Evolutionary conservation across 2,888 invertebrate species (phyloP).

Genomic region (Lochmaea capreae): DNA sequence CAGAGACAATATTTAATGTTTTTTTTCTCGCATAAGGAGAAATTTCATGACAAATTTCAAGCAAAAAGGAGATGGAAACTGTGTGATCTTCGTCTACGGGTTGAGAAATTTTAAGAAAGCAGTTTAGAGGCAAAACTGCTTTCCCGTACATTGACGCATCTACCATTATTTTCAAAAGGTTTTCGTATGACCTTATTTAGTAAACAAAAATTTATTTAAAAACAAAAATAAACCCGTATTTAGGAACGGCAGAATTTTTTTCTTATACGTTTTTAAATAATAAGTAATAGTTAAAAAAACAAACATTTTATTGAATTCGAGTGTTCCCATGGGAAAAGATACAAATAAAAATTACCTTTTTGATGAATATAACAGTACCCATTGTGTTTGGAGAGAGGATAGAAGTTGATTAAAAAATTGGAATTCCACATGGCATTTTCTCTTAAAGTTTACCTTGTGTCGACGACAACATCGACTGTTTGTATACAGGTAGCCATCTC

Average conservation of each 20-base stretch:
- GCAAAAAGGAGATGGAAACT: slow-evolving; percentile 11
- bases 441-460: slow-evolving; percentile 18
- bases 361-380: slow-evolving; percentile 40
- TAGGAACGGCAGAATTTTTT: no score
- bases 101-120: slow-evolving; percentile 37
- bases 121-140: slow-evolving; percentile 54
- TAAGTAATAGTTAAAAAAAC: no score
- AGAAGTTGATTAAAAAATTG: slow-evolving; percentile 50
- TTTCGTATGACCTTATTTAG: not conserved
- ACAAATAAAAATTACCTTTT: not conserved
- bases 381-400: slow-evolving; percentile 40
- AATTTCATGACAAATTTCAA: slow-evolving; percentile 35
- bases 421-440: slow-evolving; percentile 50
- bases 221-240: no score
- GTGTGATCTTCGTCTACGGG: slow-evolving; percentile 7
- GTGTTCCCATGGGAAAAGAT: slow-evolving; percentile 15
- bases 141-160: slow-evolving; percentile 32
- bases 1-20: slow-evolving; percentile 12
- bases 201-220: no score
- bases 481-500: slow-evolving; percentile 46
- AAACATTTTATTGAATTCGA: not conserved
- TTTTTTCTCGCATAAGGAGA: slow-evolving; percentile 29
- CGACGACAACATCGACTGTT: slow-evolving; percentile 40
- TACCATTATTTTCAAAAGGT: not conserved
- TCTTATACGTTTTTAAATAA: no score